Evolutionary conservation across 2,888 invertebrate species (phyloP).

Genomic region (Reticulitermes lucifugus): DNA sequence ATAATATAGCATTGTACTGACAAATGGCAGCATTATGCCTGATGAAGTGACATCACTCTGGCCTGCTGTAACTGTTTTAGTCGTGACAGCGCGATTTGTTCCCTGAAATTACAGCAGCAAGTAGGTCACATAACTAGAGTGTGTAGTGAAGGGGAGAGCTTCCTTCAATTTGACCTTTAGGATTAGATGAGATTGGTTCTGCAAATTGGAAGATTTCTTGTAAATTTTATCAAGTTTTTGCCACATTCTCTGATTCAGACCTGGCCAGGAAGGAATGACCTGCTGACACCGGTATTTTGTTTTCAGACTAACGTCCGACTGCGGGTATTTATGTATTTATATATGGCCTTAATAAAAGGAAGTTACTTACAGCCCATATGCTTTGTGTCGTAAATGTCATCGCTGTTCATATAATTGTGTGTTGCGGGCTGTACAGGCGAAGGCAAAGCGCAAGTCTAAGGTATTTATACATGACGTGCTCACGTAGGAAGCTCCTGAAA

Average conservation of each 20-base stretch:
- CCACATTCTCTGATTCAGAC: not conserved
- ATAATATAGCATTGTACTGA: not conserved
- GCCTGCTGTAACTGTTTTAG: not conserved
- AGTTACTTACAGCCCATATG: no score
- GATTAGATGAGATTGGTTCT: constrained; percentile 1
- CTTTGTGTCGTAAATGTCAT: no score
- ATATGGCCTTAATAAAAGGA: no score
- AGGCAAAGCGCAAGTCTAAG: no score
- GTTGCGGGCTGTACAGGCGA: no score
- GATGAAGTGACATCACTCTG: not conserved
- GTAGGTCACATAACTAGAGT: not conserved
- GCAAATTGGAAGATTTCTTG: constrained; percentile 13
- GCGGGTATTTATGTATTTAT: no score
- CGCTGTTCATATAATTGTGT: no score
- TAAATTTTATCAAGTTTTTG: constrained; percentile 20
- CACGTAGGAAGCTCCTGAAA: no score
- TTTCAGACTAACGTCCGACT: not conserved
- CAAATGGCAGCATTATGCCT: not conserved
- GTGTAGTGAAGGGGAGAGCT: not conserved
- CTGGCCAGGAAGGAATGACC: not conserved
- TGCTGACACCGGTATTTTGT: not conserved
- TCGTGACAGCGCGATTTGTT: not conserved
- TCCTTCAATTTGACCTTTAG: not conserved
- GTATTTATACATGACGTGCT: no score
- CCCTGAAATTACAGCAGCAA: not conserved